phyloP scores from a whole-genome alignment of 2,888 invertebrate genomes.

The Coleophora flavipennella region DNA sequence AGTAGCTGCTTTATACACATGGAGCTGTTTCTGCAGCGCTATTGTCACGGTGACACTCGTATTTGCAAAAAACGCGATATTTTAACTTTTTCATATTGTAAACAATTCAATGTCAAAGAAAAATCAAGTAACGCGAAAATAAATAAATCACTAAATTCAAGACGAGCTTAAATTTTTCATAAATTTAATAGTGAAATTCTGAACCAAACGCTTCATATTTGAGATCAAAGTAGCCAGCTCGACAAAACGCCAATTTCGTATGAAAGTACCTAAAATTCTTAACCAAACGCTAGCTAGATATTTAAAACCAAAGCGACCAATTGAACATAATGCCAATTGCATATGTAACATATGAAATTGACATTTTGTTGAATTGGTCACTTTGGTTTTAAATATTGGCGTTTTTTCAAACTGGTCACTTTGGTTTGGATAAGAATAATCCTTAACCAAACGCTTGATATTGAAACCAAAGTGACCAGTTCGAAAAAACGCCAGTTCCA shows the following conservation, averaged over 20 bases:
- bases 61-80: neutral
- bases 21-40: neutral
- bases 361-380: too few relatives aligned
- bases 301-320: too few relatives aligned
- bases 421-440: too few relatives aligned
- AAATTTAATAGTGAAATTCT: neutral
- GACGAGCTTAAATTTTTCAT: neutral
- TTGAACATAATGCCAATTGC: too few relatives aligned
- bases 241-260: neutral
- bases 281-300: too few relatives aligned
- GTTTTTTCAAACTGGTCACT: too few relatives aligned
- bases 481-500: too few relatives aligned
- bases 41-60: neutral
- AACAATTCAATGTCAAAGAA: neutral
- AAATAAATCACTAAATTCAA: neutral
- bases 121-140: neutral
- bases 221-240: slow-evolving; percentile 32
- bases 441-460: too few relatives aligned
- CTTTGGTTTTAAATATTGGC: too few relatives aligned
- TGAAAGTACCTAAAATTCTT: too few relatives aligned
- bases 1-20: neutral
- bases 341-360: too few relatives aligned
- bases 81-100: neutral
- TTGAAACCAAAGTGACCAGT: too few relatives aligned
- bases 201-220: slow-evolving; percentile 56